These are phyloP conservation scores for Laterallus jamaicensis DNA, from an alignment of 2,113 vertebrate species.

Conservation along the genomic window DNA sequence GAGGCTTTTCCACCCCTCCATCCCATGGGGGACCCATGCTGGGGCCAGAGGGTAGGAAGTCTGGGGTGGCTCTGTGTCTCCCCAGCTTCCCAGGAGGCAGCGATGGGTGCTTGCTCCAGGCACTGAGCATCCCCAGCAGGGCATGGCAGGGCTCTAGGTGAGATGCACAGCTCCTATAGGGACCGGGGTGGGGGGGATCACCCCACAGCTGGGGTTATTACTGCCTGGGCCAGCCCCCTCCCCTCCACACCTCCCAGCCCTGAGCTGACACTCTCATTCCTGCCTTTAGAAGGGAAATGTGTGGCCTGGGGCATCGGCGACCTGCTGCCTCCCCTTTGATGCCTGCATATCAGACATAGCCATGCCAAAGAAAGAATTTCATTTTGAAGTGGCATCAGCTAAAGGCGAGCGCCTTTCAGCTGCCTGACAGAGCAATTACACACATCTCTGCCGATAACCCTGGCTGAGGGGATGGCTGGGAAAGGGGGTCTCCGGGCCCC, in stretches of 20 bases:
- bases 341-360: conserved; percentile 82
- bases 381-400: conserved; percentile 88
- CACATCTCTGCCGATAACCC: conserved; percentile 74
- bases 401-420: conserved; percentile 75
- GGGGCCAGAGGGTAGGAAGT: neutral
- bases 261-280: conserved; percentile 53
- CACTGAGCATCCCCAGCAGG: rapidly evolving
- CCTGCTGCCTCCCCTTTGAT: conserved; percentile 83
- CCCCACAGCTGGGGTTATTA: neutral
- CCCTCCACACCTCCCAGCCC: neutral
- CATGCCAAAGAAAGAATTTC: conserved; percentile 84
- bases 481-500: neutral
- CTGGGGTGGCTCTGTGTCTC: neutral
- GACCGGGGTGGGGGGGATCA: neutral
- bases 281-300: conserved; percentile 68
- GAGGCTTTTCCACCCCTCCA: neutral
- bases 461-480: neutral
- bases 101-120: rapidly evolving
- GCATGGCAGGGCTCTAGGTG: neutral
- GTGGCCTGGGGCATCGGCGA: conserved; percentile 72
- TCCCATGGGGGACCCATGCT: neutral
- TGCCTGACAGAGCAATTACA: conserved; percentile 85
- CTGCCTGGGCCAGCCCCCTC: neutral
- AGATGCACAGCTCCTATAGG: neutral
- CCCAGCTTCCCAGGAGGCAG: neutral